phyloP scores from a whole-genome alignment of 2,113 vertebrate genomes.

The Gadus chalcogrammus region DNA sequence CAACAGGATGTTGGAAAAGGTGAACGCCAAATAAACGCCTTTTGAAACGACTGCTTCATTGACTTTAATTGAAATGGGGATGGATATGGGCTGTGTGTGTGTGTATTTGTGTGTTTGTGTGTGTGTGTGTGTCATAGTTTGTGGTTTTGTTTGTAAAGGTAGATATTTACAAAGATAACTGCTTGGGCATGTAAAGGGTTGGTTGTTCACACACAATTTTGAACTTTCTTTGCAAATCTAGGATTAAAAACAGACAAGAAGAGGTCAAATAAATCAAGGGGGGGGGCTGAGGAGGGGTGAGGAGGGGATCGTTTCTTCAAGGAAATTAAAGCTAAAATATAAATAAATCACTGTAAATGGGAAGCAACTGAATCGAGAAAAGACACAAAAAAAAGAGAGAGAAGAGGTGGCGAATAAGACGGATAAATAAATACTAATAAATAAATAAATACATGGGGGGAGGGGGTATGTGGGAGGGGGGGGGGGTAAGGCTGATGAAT shows the following conservation, averaged over 20 bases:
- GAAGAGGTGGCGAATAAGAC: not conserved
- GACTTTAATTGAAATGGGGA: conserved; percentile 26
- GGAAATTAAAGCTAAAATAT: no score
- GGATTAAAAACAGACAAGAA: not conserved
- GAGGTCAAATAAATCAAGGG: not conserved
- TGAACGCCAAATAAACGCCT: not conserved
- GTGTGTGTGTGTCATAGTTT: conserved; percentile 2
- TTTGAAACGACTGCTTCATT: conserved; percentile 18
- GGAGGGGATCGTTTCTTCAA: no score
- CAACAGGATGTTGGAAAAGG: not conserved
- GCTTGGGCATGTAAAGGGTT: no score
- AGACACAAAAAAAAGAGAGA: no score
- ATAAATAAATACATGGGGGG: conserved; percentile 58
- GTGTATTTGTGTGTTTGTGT: not conserved
- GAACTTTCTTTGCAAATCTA: no score
- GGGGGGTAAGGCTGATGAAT: conserved; percentile 56
- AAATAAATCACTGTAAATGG: not conserved
- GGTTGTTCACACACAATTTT: no score
- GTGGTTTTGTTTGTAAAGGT: not conserved
- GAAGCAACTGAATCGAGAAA: no score
- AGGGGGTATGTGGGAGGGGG: not conserved
- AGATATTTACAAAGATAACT: no score
- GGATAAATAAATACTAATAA: conserved; percentile 52
- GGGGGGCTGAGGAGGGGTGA: no score
- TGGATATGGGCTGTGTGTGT: not conserved